Percentiles rank a stretch among this genome's conserved stretches.
These are phyloP conservation scores for Syngnathus rostellatus DNA, from an alignment of 2,797 vertebrate species.

Conservation along the genomic window DNA sequence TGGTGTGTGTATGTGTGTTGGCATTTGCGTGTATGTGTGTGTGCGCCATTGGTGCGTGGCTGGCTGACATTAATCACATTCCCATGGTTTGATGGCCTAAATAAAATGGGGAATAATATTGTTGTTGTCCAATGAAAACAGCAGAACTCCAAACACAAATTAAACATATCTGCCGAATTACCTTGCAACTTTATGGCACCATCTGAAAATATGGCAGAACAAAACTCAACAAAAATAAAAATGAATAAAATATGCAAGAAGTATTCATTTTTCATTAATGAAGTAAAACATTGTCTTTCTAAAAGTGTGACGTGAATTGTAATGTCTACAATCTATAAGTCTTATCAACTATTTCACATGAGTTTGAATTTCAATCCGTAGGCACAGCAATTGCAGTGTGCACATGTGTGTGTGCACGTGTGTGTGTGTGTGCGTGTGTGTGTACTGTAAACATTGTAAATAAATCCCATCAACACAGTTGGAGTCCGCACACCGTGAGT, in stretches of 20 bases:
- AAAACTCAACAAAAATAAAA: background rate
- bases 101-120: conserved; percentile 60
- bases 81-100: conserved; percentile 65
- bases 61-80: conserved; percentile 65
- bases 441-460: background rate
- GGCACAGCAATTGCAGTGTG: background rate
- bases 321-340: background rate
- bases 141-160: conserved; percentile 30
- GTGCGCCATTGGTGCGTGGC: conserved; percentile 28
- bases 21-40: conserved; percentile 23
- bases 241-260: background rate
- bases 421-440: background rate
- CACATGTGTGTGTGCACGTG: too few species aligned
- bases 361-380: background rate
- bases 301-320: background rate
- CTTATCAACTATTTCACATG: background rate
- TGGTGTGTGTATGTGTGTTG: conserved; percentile 17
- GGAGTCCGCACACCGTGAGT: conserved; percentile 24
- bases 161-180: conserved; percentile 22
- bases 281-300: background rate
- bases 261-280: background rate
- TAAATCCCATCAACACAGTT: conserved; percentile 38
- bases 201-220: background rate
- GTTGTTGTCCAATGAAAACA: conserved; percentile 45
- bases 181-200: background rate